A percentile compares a stretch with the other conserved stretches of the same genome.
phyloP scores from a whole-genome alignment of 2,113 vertebrate species.

The Ciconia stormi region DNA sequence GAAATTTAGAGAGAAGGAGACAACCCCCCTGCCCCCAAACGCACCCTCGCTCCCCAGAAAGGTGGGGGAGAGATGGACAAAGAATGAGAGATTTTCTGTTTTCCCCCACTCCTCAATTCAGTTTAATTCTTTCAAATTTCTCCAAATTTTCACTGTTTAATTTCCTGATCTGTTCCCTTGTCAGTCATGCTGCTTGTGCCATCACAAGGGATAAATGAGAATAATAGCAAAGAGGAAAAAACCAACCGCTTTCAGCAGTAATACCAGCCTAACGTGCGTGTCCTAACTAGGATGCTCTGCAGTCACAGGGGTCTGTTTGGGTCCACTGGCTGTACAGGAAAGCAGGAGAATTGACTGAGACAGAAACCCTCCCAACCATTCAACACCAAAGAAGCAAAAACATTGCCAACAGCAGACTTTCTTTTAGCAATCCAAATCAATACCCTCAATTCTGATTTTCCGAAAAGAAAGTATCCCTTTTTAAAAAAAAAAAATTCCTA shows the following conservation, averaged over 20 bases:
- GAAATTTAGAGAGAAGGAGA: not conserved
- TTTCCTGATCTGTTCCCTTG: not conserved
- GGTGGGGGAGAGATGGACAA: not conserved
- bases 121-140: not conserved
- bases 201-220: not conserved
- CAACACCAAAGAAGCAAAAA: not conserved
- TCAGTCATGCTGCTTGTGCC: not conserved
- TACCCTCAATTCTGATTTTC: not conserved
- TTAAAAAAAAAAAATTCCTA: not conserved
- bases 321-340: not conserved
- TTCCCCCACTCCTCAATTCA: not conserved
- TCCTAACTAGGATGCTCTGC: not conserved
- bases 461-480: not conserved
- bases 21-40: not conserved
- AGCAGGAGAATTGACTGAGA: not conserved
- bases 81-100: not conserved
- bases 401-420: not conserved
- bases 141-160: not conserved
- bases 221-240: not conserved
- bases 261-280: accelerated
- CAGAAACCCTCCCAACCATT: not conserved
- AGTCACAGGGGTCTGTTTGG: not conserved
- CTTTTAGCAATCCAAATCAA: not conserved
- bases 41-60: not conserved
- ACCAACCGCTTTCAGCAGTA: not conserved